These are phyloP conservation scores for Malacosoma neustria DNA, from an alignment of 2,888 invertebrate genomes.

Conservation along the genomic window DNA sequence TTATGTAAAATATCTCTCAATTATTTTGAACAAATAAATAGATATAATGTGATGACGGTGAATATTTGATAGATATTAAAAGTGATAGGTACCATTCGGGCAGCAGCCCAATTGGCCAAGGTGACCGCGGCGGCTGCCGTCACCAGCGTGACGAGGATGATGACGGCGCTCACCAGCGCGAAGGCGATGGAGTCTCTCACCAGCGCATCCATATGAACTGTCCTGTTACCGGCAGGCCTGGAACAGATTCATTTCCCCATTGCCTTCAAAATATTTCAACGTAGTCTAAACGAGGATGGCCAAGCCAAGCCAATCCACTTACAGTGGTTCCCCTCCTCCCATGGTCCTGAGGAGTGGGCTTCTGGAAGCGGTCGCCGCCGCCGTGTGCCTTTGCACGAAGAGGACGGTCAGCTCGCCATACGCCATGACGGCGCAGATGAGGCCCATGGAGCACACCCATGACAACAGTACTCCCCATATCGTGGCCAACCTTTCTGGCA, in stretches of 20 bases:
- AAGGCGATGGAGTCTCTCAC: constrained; percentile 71
- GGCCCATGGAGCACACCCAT: constrained; percentile 39
- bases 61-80: too few relatives aligned
- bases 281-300: too few relatives aligned
- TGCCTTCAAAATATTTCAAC: background rate
- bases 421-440: constrained; percentile 72
- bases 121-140: constrained; percentile 68
- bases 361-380: constrained; percentile 43
- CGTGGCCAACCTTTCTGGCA: constrained; percentile 33
- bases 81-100: constrained; percentile 44
- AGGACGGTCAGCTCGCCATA: constrained; percentile 78
- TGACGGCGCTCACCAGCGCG: constrained; percentile 55
- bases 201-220: constrained; percentile 67
- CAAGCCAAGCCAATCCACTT: too few relatives aligned
- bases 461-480: constrained; percentile 28
- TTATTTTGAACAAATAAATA: too few relatives aligned
- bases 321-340: constrained; percentile 70
- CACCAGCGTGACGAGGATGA: constrained; percentile 65
- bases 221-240: constrained; percentile 50
- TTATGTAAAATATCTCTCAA: too few relatives aligned
- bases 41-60: too few relatives aligned
- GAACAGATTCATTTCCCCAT: constrained; percentile 1
- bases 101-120: constrained; percentile 70
- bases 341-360: constrained; percentile 56
- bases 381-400: constrained; percentile 67